These are phyloP conservation scores for Laterallus jamaicensis DNA, from an alignment of 2,113 vertebrate species.

Conservation along the genomic window DNA sequence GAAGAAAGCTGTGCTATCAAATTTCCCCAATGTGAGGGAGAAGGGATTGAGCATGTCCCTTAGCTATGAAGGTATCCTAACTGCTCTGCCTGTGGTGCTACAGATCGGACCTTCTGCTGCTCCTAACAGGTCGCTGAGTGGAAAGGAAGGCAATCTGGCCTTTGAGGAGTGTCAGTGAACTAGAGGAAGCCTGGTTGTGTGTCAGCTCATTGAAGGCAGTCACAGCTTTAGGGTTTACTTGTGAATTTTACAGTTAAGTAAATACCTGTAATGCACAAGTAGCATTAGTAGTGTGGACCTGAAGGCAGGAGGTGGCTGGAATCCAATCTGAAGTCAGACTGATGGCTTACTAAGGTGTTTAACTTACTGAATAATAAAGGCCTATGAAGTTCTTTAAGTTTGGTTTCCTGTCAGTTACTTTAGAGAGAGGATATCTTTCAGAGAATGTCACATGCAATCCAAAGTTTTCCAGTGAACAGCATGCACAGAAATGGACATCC, in stretches of 20 bases:
- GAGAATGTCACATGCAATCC: accelerated
- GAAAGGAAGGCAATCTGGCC: background rate
- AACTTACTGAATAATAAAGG: background rate
- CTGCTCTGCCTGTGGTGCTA: accelerated
- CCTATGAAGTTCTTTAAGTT: background rate
- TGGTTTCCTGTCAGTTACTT: background rate
- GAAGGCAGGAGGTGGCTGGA: background rate
- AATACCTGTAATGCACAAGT: background rate
- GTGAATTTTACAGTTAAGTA: background rate
- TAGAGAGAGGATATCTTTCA: background rate
- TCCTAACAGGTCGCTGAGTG: accelerated
- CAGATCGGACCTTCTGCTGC: background rate
- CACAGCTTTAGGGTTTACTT: background rate
- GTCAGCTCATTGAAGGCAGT: background rate
- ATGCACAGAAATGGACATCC: background rate
- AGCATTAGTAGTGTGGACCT: background rate
- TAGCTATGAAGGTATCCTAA: background rate
- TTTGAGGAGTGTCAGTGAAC: background rate
- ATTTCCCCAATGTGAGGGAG: background rate
- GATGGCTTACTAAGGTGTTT: background rate
- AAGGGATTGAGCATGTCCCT: background rate
- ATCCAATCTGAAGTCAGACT: background rate
- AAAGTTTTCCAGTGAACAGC: background rate
- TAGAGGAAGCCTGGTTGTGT: background rate
- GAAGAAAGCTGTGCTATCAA: background rate